phyloP scores from a whole-genome alignment of 2,113 vertebrate species.

The Scophthalmus maximus region DNA sequence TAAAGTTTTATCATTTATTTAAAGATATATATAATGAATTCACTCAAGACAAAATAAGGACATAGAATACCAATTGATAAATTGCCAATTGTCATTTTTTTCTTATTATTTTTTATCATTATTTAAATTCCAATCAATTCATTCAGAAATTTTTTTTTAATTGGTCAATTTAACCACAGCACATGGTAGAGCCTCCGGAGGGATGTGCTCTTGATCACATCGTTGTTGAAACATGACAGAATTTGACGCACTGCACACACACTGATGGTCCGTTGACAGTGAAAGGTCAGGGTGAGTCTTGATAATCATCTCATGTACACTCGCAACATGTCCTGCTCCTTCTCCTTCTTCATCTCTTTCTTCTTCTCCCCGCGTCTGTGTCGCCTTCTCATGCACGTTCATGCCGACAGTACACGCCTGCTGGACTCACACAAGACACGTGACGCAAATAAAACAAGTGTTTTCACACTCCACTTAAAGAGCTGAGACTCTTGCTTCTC shows the following conservation, averaged over 20 bases:
- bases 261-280: conserved; percentile 22
- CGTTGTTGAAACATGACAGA: background rate
- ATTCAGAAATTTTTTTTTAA: too few relatives aligned
- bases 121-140: too few relatives aligned
- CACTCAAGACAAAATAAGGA: background rate
- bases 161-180: too few relatives aligned
- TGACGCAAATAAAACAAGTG: conserved; percentile 19
- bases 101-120: too few relatives aligned
- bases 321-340: too few relatives aligned
- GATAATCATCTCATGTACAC: conserved; percentile 38
- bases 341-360: too few relatives aligned
- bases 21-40: too few relatives aligned
- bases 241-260: background rate
- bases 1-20: background rate
- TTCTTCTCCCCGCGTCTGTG: too few relatives aligned
- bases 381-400: background rate
- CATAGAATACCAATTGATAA: background rate
- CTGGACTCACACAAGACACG: background rate
- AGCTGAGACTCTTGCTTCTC: conserved; percentile 21
- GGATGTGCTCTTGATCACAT: background rate
- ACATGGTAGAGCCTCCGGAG: background rate
- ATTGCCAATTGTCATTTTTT: too few relatives aligned
- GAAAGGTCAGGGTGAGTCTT: conserved; percentile 31
- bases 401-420: background rate
- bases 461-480: background rate